Evolutionary conservation across 2,113 vertebrate genomes (phyloP).

Genomic region (Antechinus stuartii): DNA sequence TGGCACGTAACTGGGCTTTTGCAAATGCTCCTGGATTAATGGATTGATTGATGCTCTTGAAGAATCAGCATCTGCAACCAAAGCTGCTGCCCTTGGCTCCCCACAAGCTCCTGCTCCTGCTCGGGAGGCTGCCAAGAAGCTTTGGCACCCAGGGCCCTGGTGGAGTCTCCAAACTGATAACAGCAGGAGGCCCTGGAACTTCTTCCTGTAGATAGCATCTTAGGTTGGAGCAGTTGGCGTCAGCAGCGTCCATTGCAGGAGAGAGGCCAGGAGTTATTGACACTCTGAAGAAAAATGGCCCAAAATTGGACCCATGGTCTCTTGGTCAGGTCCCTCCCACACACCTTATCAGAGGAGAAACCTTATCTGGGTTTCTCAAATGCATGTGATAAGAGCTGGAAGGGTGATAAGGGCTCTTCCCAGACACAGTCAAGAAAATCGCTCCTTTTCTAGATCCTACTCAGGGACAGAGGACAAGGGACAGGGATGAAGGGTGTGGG

Average conservation of each 20-base stretch:
- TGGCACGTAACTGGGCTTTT: not conserved
- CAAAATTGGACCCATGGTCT: conserved; percentile 17
- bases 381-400: conserved; percentile 22
- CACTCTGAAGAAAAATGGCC: conserved; percentile 54
- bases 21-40: not conserved
- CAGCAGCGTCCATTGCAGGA: conserved; percentile 39
- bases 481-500: not conserved
- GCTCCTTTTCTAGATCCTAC: not conserved
- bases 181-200: not conserved
- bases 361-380: conserved; percentile 63
- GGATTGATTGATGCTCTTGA: not conserved
- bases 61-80: not conserved
- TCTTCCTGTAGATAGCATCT: not conserved
- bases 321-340: not conserved
- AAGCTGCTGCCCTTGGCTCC: not conserved
- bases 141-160: not conserved
- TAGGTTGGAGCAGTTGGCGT: not conserved
- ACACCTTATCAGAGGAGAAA: conserved; percentile 29
- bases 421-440: not conserved
- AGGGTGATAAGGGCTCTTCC: not conserved
- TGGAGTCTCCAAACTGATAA: not conserved
- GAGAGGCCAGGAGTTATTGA: conserved; percentile 1
- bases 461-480: not conserved
- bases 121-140: not conserved
- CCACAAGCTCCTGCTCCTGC: not conserved